phyloP scores from a whole-genome alignment of 2,113 vertebrate genomes.

The Calyptommatus sinebrachiatus region DNA sequence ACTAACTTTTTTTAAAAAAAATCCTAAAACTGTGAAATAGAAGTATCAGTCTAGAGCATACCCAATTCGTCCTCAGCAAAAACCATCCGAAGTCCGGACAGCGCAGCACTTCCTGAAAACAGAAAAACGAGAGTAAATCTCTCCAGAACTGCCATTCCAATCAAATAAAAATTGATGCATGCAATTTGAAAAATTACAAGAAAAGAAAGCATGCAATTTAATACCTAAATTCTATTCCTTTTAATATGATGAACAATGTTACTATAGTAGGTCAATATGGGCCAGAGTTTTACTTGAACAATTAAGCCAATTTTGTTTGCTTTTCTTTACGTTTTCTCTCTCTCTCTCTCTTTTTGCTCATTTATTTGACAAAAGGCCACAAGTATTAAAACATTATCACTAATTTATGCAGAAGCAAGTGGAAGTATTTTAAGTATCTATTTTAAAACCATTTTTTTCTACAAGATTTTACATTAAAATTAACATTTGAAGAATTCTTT shows the following conservation, averaged over 20 bases:
- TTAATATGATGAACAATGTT: conserved; percentile 59
- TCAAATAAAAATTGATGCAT: conserved; percentile 61
- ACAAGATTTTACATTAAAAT: conserved; percentile 73
- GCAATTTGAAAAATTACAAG: conserved; percentile 73
- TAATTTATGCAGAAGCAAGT: conserved; percentile 76
- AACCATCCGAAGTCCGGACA: conserved; percentile 31
- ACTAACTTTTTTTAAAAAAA: background rate
- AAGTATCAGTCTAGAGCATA: conserved; percentile 54
- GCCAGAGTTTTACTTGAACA: conserved; percentile 65
- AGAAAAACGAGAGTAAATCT: conserved; percentile 56
- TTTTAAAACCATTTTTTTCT: conserved; percentile 71
- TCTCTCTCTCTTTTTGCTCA: conserved; percentile 64
- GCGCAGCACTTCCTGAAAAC: conserved; percentile 62
- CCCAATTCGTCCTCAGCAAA: conserved; percentile 51
- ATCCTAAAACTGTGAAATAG: background rate
- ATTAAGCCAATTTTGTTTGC: conserved; percentile 68
- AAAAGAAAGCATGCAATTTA: conserved; percentile 74
- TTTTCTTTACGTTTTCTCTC: conserved; percentile 63
- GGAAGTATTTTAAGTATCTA: conserved; percentile 65
- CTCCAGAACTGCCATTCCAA: conserved; percentile 29
- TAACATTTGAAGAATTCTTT: conserved; percentile 68
- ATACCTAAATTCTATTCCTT: conserved; percentile 57
- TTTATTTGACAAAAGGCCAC: conserved; percentile 68
- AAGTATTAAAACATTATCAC: conserved; percentile 71
- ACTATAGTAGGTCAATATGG: conserved; percentile 55